These are phyloP conservation scores for Aramus guarauna DNA, from an alignment of 2,113 vertebrate genomes.

Conservation along the genomic window DNA sequence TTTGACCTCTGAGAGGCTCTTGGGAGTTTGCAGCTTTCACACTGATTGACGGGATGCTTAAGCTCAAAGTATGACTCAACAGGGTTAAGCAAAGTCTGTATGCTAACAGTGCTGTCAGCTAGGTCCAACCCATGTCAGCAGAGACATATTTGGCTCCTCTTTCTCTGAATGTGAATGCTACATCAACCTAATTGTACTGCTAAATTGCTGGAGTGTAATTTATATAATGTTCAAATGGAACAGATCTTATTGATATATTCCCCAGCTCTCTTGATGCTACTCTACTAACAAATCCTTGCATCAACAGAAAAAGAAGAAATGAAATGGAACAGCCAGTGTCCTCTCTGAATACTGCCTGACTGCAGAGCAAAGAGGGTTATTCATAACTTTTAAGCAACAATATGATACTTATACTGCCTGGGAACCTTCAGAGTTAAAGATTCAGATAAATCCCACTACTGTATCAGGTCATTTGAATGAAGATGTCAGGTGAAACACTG, in stretches of 20 bases:
- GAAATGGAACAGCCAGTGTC: neutral
- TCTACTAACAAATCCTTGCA: neutral
- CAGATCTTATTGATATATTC: neutral
- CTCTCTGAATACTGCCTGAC: neutral
- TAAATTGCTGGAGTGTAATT: neutral
- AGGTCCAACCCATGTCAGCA: fast-evolving
- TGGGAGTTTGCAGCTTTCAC: neutral
- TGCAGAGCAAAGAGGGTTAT: neutral
- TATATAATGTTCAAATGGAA: neutral
- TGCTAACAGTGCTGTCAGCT: neutral
- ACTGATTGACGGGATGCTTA: neutral
- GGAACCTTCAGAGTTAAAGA: neutral
- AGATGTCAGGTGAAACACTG: neutral
- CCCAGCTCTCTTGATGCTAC: neutral
- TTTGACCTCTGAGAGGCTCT: neutral
- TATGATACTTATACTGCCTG: neutral
- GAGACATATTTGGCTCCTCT: neutral
- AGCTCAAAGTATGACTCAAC: neutral
- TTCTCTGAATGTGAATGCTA: neutral
- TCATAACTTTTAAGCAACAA: neutral
- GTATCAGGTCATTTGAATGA: neutral
- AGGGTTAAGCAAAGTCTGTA: neutral
- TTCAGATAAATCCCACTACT: neutral
- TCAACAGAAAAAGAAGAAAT: neutral
- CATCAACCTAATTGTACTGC: neutral